Conservation (phyloP, 2,888 invertebrate genomes). For the Hyles lineata region DNA sequence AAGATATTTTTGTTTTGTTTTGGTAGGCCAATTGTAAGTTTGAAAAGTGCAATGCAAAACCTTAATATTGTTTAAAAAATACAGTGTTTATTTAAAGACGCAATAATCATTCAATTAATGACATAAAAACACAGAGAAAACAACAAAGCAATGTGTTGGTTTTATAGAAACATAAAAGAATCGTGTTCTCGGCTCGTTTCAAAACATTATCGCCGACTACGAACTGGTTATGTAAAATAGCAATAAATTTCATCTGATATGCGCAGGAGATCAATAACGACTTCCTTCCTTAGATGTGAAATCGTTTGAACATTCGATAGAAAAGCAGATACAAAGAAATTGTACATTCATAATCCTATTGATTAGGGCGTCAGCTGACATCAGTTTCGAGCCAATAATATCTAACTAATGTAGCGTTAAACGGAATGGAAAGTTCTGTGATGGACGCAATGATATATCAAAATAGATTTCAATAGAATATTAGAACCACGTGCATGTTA, state of each 20-base stretch:
- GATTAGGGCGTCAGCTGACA: background rate
- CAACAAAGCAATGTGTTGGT: background rate
- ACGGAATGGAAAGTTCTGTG: constrained; percentile 15
- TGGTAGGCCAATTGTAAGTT: background rate
- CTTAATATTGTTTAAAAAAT: too few relatives aligned
- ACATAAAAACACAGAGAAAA: background rate
- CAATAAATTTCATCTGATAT: background rate
- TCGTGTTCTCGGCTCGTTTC: background rate
- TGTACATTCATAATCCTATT: background rate
- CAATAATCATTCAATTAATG: too few relatives aligned
- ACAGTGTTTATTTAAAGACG: too few relatives aligned
- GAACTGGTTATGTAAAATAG: background rate
- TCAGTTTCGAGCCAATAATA: background rate
- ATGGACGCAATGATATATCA: constrained; percentile 8
- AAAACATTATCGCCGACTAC: background rate
- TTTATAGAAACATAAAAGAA: too few relatives aligned
- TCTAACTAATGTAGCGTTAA: constrained; percentile 7
- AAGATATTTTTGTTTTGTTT: background rate
- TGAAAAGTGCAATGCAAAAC: too few relatives aligned
- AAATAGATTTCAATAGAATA: constrained; percentile 10
- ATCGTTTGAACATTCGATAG: background rate
- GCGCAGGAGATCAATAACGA: background rate
- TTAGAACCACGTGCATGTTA: background rate
- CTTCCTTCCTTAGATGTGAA: constrained; percentile 10
- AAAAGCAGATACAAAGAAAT: background rate